Percentiles rank a stretch among this genome's conserved stretches.
These are phyloP conservation scores for Bombus confusus DNA, from an alignment of 1,140 invertebrate genomes.

Conservation along the genomic window DNA sequence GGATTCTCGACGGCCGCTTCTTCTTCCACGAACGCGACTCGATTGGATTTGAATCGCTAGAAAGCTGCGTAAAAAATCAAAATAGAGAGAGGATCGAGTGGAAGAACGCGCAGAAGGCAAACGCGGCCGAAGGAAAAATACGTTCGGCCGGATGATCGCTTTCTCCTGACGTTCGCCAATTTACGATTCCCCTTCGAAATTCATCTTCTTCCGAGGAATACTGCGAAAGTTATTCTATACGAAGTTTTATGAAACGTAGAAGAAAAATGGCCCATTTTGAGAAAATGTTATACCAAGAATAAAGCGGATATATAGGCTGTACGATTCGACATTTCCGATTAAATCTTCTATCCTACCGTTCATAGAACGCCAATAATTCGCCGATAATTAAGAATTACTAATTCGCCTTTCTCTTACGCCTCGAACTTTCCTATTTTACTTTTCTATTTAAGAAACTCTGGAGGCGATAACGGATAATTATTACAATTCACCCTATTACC, in stretches of 20 bases:
- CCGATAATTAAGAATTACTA: too few species aligned
- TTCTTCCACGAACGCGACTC: slow-evolving; percentile 46
- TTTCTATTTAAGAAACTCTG: too few species aligned
- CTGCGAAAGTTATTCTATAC: background rate
- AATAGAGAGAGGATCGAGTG: background rate
- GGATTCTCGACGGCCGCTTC: slow-evolving; percentile 34
- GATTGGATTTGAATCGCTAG: slow-evolving; percentile 54
- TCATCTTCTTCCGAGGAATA: background rate
- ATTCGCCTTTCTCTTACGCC: too few species aligned
- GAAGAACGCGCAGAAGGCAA: background rate
- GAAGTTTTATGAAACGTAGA: background rate
- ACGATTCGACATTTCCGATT: too few species aligned
- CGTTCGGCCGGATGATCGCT: background rate
- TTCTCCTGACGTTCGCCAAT: background rate
- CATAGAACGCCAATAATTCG: too few species aligned
- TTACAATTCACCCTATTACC: too few species aligned
- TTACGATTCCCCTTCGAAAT: background rate
- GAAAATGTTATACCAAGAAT: background rate
- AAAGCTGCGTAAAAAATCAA: slow-evolving; percentile 39
- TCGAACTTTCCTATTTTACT: too few species aligned
- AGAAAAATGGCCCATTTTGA: background rate
- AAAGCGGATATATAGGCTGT: too few species aligned
- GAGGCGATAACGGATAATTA: too few species aligned
- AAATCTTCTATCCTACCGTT: too few species aligned
- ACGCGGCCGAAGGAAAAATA: background rate